These are phyloP conservation scores for Remorina albescens DNA, from an alignment of 2,797 vertebrate species.

Conservation along the genomic window DNA sequence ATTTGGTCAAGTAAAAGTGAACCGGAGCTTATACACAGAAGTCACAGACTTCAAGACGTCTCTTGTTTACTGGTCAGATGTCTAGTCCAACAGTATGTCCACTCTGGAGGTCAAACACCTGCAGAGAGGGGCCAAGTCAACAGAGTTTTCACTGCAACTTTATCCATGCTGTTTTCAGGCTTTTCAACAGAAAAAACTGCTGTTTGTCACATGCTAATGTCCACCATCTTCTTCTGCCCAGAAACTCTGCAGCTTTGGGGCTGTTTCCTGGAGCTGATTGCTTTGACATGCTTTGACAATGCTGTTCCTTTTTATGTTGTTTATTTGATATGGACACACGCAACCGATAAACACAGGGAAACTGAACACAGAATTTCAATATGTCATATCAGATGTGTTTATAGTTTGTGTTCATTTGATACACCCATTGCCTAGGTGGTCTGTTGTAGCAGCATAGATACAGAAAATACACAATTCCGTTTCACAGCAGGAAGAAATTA, in stretches of 20 bases:
- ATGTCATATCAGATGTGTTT: background rate
- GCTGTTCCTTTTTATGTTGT: conserved; percentile 3
- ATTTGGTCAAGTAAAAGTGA: conserved; percentile 41
- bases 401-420: background rate
- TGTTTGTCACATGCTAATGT: conserved; percentile 29
- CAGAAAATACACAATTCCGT: background rate
- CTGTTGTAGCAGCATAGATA: background rate
- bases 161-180: conserved; percentile 13
- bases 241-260: background rate
- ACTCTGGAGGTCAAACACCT: conserved; percentile 48
- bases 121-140: conserved; percentile 35
- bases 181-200: conserved; percentile 24
- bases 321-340: conserved; percentile 13
- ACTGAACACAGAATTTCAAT: background rate
- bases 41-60: conserved; percentile 22
- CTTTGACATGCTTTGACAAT: background rate
- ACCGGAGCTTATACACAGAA: conserved; percentile 44
- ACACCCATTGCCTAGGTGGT: background rate
- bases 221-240: conserved; percentile 2
- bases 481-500: background rate
- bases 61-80: conserved; percentile 51
- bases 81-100: conserved; percentile 18
- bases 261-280: conserved; percentile 14
- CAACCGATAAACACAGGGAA: background rate
- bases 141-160: conserved; percentile 27